Percentiles rank a stretch among this genome's conserved stretches.
Evolutionary conservation across 1,140 invertebrate genomes (phyloP).

Genomic region (Macrocentrus cingulum): DNA sequence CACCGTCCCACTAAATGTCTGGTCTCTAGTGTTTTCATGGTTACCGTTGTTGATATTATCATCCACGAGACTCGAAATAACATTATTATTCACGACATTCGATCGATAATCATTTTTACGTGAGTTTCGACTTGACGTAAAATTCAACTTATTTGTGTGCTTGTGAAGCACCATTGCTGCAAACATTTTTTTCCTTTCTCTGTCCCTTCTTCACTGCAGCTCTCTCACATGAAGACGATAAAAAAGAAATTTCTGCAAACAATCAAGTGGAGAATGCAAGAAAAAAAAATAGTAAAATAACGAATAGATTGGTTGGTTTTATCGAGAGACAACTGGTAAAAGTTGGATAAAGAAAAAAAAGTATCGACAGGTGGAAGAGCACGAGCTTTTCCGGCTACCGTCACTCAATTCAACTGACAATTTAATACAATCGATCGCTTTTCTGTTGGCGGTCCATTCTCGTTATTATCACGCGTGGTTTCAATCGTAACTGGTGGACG

Average conservation of each 20-base stretch:
- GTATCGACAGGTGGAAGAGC: conserved; percentile 24
- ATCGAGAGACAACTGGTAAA: no score
- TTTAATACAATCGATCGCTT: conserved; percentile 6
- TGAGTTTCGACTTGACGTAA: conserved; percentile 23
- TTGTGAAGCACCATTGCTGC: conserved; percentile 57
- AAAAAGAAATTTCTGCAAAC: no score
- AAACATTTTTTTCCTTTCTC: conserved; percentile 42
- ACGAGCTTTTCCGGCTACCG: conserved; percentile 5
- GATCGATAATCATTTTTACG: conserved; percentile 39
- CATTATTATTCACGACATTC: conserved; percentile 47
- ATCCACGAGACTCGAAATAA: conserved; percentile 37
- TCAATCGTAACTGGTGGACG: conserved; percentile 6
- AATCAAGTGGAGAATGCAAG: no score
- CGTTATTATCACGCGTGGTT: conserved; percentile 10
- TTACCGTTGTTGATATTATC: conserved; percentile 35
- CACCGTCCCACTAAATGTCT: conserved; percentile 39
- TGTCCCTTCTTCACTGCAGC: not conserved
- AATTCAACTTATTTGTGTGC: conserved; percentile 44
- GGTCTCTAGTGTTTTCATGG: conserved; percentile 11
- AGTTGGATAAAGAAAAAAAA: no score
- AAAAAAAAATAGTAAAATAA: no score
- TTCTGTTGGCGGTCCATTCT: not conserved
- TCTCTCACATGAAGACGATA: no score
- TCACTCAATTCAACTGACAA: not conserved
- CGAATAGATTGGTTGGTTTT: no score